These are phyloP conservation scores for Dasyprocta punctata DNA, from an alignment of 2,113 vertebrate species.

Conservation along the genomic window DNA sequence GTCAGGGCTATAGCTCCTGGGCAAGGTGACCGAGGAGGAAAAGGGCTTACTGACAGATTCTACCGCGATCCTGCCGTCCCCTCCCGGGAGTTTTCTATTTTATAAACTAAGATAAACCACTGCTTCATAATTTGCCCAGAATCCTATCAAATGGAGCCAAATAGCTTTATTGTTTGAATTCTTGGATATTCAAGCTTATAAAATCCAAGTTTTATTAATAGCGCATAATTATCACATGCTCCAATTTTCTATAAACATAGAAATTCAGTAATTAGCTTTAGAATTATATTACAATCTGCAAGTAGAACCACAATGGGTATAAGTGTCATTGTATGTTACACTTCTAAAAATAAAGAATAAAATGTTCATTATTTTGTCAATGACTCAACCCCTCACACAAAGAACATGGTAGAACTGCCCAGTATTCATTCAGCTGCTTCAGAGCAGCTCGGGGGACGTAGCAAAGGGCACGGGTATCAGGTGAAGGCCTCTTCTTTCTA, in stretches of 20 bases:
- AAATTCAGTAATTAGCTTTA: constrained; percentile 79
- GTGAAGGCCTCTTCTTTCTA: not conserved
- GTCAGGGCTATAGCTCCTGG: not conserved
- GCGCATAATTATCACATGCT: constrained; percentile 71
- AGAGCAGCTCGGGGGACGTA: not conserved
- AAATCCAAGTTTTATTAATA: constrained; percentile 79
- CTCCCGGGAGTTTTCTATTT: constrained; percentile 32
- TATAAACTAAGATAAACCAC: constrained; percentile 59
- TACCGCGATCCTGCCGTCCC: not conserved
- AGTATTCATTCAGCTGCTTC: constrained; percentile 44
- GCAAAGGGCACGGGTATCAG: constrained; percentile 22
- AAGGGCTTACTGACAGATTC: constrained; percentile 5
- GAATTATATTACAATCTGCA: constrained; percentile 74
- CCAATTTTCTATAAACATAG: constrained; percentile 80
- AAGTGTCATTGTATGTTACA: constrained; percentile 65
- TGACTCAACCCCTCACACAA: constrained; percentile 55
- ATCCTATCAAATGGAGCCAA: constrained; percentile 49
- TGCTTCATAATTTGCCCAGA: constrained; percentile 57
- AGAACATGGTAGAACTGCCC: not conserved
- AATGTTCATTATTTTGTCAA: constrained; percentile 71
- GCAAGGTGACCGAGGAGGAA: not conserved
- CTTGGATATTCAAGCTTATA: constrained; percentile 60
- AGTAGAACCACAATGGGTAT: constrained; percentile 67
- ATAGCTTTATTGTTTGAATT: constrained; percentile 69
- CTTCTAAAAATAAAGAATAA: constrained; percentile 78